A percentile compares a stretch with the other conserved stretches of the same genome.
Evolutionary conservation across 2,888 invertebrate genomes (phyloP).

Genomic region (Colostygia pectinataria): DNA sequence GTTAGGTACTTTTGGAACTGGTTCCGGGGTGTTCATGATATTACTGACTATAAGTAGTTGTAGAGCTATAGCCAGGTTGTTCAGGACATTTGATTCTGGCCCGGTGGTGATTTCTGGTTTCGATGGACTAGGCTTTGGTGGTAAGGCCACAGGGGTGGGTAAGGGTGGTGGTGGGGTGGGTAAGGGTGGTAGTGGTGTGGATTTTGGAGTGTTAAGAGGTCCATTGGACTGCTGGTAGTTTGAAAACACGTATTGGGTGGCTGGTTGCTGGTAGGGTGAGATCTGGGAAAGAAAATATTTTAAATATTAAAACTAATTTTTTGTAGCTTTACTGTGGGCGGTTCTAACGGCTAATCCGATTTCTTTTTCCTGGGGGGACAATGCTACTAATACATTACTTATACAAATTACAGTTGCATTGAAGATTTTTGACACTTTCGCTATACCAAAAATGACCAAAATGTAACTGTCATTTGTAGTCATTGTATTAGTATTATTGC

Average conservation of each 20-base stretch:
- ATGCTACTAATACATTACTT: too few relatives aligned
- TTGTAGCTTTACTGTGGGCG: too few relatives aligned
- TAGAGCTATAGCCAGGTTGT: conserved; percentile 68
- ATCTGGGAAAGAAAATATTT: conserved; percentile 6
- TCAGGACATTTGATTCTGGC: conserved; percentile 55
- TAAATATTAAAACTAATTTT: neutral
- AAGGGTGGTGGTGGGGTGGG: neutral
- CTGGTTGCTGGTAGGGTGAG: neutral
- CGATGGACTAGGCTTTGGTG: neutral
- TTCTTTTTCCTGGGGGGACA: too few relatives aligned
- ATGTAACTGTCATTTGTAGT: too few relatives aligned
- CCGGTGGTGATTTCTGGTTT: too few relatives aligned
- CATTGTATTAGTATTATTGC: too few relatives aligned
- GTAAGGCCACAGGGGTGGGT: conserved; percentile 1
- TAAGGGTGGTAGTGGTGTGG: neutral
- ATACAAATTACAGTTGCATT: too few relatives aligned
- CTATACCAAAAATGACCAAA: too few relatives aligned
- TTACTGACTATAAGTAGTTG: conserved; percentile 66
- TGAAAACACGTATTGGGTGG: conserved; percentile 9
- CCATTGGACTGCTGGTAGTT: conserved; percentile 3
- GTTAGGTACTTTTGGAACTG: conserved; percentile 6
- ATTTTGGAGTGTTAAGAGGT: neutral
- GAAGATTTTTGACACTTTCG: too few relatives aligned
- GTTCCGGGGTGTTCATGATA: conserved; percentile 44
- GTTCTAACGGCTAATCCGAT: too few relatives aligned